Conservation (phyloP, 2,113 vertebrate species). For the Pteropus alecto region DNA sequence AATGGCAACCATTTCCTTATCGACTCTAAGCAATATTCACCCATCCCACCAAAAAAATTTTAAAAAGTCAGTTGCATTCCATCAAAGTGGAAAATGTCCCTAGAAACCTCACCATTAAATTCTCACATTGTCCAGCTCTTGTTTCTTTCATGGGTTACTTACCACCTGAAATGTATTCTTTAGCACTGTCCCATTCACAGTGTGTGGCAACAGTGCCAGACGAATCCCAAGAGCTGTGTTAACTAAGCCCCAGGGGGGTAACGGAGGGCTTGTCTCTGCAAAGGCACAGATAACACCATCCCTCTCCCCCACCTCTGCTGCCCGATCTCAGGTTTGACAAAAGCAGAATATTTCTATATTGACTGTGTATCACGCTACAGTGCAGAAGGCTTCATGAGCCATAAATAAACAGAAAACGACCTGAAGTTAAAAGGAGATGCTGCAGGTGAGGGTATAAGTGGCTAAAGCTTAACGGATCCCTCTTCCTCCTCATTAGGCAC, state of each 20-base stretch:
- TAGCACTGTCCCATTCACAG: conserved; percentile 25
- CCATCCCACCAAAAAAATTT: background rate
- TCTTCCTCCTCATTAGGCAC: background rate
- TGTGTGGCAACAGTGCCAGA: conserved; percentile 47
- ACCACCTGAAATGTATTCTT: conserved; percentile 60
- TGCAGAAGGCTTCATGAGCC: background rate
- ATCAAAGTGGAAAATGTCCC: conserved; percentile 16
- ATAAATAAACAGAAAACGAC: conserved; percentile 33
- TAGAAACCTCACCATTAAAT: background rate
- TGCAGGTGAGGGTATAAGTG: background rate
- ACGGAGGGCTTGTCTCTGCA: conserved; percentile 43
- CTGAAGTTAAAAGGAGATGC: background rate
- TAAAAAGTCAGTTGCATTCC: background rate
- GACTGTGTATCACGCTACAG: background rate
- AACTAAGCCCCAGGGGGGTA: conserved; percentile 49
- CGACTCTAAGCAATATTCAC: conserved; percentile 1
- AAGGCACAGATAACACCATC: background rate
- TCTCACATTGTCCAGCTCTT: background rate
- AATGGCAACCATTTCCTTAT: background rate
- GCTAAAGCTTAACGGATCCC: background rate
- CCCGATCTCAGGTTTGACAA: conserved; percentile 41
- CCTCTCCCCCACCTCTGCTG: conserved; percentile 37
- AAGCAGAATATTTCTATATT: background rate
- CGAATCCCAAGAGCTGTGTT: conserved; percentile 31
- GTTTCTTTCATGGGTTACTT: conserved; percentile 10